Percentiles rank a stretch among this genome's conserved stretches.
Conservation (phyloP, 2,888 invertebrate species). For the Sarcophaga carnaria region DNA sequence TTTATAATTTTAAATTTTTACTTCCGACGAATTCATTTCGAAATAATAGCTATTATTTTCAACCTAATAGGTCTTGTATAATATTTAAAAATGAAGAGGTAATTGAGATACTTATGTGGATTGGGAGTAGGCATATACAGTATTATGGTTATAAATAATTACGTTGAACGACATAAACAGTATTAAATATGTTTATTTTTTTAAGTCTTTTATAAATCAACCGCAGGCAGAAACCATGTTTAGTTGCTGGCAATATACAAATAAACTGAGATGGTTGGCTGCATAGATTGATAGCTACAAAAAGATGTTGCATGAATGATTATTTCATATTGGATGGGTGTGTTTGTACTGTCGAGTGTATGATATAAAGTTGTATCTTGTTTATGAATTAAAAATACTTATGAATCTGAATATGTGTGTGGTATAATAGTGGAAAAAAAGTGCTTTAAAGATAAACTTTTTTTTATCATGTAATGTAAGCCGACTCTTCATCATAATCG, state of each 20-base stretch:
- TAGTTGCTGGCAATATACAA: constrained; percentile 11
- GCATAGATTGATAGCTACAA: constrained; percentile 30
- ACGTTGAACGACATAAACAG: constrained; percentile 1
- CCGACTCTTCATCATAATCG: constrained; percentile 8
- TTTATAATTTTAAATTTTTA: too few species aligned
- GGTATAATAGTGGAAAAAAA: constrained; percentile 1
- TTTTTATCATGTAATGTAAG: constrained; percentile 49
- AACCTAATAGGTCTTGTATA: too few species aligned
- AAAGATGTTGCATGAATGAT: constrained; percentile 34
- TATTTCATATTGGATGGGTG: constrained; percentile 15
- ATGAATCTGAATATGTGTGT: constrained; percentile 16
- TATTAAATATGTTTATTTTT: constrained; percentile 31
- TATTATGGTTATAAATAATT: too few species aligned
- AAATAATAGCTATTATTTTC: too few species aligned
- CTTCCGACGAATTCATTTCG: too few species aligned
- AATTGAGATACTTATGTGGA: too few species aligned
- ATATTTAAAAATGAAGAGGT: too few species aligned
- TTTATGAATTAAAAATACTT: not conserved
- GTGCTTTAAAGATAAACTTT: constrained; percentile 45
- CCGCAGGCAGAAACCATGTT: constrained; percentile 31
- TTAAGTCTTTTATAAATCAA: not conserved
- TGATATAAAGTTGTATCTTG: not conserved
- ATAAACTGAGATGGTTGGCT: constrained; percentile 19
- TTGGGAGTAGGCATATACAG: too few species aligned
- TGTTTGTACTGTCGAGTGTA: not conserved